Conservation (phyloP, 2,888 invertebrate genomes). For the Phengaris arion region DNA sequence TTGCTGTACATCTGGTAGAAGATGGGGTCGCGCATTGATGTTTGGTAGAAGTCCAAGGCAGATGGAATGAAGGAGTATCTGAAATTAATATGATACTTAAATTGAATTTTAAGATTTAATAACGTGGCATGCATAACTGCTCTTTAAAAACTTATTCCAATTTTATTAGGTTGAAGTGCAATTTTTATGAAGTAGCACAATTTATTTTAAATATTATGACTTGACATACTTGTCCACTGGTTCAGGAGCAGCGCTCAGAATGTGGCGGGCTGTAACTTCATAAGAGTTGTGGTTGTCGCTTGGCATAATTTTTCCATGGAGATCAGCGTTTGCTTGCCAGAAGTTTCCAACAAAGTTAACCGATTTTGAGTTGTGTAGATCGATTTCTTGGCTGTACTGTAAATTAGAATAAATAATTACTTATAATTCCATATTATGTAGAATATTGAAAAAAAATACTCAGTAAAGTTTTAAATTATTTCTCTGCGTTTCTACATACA, state of each 20-base stretch:
- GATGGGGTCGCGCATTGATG: constrained; percentile 84
- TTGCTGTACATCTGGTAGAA: constrained; percentile 84
- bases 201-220: neutral
- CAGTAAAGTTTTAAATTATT: no score
- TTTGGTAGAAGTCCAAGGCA: constrained; percentile 81
- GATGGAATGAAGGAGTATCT: constrained; percentile 75
- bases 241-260: constrained; percentile 49
- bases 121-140: no score
- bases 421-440: no score
- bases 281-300: constrained; percentile 75
- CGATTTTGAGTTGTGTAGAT: constrained; percentile 63
- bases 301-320: constrained; percentile 54
- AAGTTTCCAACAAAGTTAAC: constrained; percentile 61
- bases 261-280: constrained; percentile 76
- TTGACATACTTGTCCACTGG: constrained; percentile 40
- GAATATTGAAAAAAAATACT: no score
- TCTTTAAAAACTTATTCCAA: no score
- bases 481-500: no score
- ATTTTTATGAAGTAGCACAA: no score
- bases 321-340: constrained; percentile 78
- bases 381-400: constrained; percentile 61
- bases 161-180: no score
- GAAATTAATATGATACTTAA: constrained; percentile 40
- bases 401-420: constrained; percentile 37
- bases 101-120: no score